These are phyloP conservation scores for Amblyopsis hoosieri DNA, from an alignment of 2,797 vertebrate genomes.

Conservation along the genomic window DNA sequence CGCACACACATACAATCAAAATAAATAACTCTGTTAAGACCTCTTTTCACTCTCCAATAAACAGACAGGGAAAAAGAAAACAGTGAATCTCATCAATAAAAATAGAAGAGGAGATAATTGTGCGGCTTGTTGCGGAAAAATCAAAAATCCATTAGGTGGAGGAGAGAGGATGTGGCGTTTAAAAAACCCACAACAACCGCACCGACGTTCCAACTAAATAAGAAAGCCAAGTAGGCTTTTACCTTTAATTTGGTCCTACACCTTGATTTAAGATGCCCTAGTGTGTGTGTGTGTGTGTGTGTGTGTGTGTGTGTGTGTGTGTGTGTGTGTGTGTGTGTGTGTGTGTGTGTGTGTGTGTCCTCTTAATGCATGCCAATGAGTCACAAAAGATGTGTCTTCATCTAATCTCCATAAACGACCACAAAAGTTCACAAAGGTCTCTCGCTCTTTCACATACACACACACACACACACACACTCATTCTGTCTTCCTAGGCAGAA, in stretches of 20 bases:
- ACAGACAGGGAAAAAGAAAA: conserved; percentile 76
- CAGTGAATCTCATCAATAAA: conserved; percentile 86
- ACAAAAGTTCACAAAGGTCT: conserved; percentile 81
- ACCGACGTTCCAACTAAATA: conserved; percentile 72
- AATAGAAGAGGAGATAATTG: conserved; percentile 93
- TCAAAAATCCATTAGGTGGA: conserved; percentile 95
- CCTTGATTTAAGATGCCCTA: conserved; percentile 86
- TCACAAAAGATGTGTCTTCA: conserved; percentile 85
- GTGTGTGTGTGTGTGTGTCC: conserved; percentile 43
- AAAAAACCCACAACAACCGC: conserved; percentile 72
- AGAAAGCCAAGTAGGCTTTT: conserved; percentile 80
- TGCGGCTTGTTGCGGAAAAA: conserved; percentile 83
- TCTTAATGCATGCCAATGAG: conserved; percentile 92
- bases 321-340: conserved; percentile 69
- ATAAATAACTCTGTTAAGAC: conserved; percentile 50
- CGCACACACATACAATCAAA: neutral
- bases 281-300: conserved; percentile 60
- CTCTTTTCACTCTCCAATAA: conserved; percentile 66
- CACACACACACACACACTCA: conserved; percentile 20
- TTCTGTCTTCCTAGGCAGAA: conserved; percentile 1
- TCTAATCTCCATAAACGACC: conserved; percentile 96
- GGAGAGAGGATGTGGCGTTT: conserved; percentile 76
- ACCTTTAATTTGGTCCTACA: conserved; percentile 88
- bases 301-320: conserved; percentile 58
- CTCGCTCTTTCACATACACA: conserved; percentile 20